Evolutionary conservation across 2,797 vertebrate genomes (phyloP).

Genomic region (Chaetophractus vellerosus): DNA sequence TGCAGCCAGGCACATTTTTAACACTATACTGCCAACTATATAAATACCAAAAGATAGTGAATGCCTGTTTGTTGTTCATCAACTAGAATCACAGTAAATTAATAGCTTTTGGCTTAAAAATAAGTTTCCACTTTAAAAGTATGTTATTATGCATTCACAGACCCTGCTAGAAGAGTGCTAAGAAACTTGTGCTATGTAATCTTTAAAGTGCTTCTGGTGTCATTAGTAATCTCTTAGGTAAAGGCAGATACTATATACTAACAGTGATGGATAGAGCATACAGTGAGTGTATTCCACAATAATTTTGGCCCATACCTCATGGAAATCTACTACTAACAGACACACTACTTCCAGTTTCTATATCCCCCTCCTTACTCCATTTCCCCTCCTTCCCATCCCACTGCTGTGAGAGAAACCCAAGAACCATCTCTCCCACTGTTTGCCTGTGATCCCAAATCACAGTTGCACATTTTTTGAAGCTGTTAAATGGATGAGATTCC

Average conservation of each 20-base stretch:
- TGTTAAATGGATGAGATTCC: slow-evolving; percentile 51
- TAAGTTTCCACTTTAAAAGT: slow-evolving; percentile 66
- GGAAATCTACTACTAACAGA: not conserved
- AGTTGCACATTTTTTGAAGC: slow-evolving; percentile 13
- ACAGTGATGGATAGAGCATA: not conserved
- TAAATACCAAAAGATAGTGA: slow-evolving; percentile 70
- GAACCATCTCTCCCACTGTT: slow-evolving; percentile 45
- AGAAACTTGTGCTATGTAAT: slow-evolving; percentile 5
- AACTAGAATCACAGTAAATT: slow-evolving; percentile 67
- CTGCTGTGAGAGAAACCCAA: slow-evolving; percentile 29
- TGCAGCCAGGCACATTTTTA: slow-evolving; percentile 46
- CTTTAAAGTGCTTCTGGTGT: slow-evolving; percentile 28
- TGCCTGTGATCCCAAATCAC: slow-evolving; percentile 41
- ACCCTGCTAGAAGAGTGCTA: slow-evolving; percentile 16
- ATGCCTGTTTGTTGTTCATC: slow-evolving; percentile 62
- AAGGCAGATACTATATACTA: not conserved
- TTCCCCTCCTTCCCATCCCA: slow-evolving; percentile 10
- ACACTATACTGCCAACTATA: slow-evolving; percentile 60
- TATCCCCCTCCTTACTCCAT: not conserved
- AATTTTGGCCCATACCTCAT: not conserved
- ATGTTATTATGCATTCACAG: slow-evolving; percentile 59
- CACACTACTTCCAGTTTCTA: not conserved
- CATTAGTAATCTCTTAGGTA: not conserved
- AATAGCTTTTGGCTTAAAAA: slow-evolving; percentile 68
- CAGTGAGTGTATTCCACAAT: not conserved